These are phyloP conservation scores for Phragmatobia fuliginosa DNA, from an alignment of 2,888 invertebrate species.

Conservation along the genomic window DNA sequence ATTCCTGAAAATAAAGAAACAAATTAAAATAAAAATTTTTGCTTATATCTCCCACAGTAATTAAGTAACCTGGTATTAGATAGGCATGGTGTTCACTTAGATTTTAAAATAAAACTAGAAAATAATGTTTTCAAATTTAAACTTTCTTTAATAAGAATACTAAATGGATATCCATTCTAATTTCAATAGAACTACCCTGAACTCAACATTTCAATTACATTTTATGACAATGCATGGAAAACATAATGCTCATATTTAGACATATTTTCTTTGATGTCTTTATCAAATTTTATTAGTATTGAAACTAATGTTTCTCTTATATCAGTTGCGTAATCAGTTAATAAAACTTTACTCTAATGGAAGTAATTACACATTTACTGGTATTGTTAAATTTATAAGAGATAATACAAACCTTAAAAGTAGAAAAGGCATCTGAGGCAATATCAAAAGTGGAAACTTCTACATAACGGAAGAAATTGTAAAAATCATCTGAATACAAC, in stretches of 20 bases:
- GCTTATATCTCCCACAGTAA: neutral
- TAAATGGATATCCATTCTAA: too few relatives aligned
- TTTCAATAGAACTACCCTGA: neutral
- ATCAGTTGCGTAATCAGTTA: neutral
- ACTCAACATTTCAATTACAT: neutral
- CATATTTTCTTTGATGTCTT: neutral
- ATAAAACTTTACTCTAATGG: neutral
- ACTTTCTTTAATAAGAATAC: neutral
- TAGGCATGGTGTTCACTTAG: too few relatives aligned
- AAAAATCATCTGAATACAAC: conserved; percentile 99
- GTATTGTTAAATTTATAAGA: neutral
- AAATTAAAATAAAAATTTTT: neutral
- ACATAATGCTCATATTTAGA: neutral
- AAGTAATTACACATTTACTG: neutral
- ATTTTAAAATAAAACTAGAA: neutral
- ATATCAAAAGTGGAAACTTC: conserved; percentile 99
- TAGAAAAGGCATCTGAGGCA: conserved; percentile 99
- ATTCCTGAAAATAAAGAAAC: conserved; percentile 88
- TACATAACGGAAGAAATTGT: conserved; percentile 99
- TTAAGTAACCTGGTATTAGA: neutral
- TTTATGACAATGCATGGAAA: neutral
- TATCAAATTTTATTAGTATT: neutral
- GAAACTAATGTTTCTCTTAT: neutral
- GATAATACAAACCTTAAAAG: conserved; percentile 94
- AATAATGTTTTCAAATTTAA: too few relatives aligned